Evolutionary conservation across 2,888 invertebrate species (phyloP).

Genomic region (Lutraria lutraria): DNA sequence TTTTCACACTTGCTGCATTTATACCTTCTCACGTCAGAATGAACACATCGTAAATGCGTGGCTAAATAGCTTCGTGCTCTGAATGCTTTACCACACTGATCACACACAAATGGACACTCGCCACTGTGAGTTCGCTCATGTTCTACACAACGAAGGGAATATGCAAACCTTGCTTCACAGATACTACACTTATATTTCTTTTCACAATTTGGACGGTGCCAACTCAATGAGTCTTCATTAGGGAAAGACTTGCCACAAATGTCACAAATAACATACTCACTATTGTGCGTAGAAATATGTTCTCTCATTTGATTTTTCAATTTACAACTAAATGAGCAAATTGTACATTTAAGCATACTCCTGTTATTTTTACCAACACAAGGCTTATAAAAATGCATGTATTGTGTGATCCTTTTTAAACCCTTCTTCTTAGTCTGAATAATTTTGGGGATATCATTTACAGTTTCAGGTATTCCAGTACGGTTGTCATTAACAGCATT

Average conservation of each 20-base stretch:
- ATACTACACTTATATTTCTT: not conserved
- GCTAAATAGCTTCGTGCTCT: not conserved
- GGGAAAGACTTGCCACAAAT: not conserved
- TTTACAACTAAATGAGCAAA: not conserved
- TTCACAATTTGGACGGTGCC: not conserved
- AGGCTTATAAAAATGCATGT: not conserved
- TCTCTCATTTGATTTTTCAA: not conserved
- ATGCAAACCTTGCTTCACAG: not conserved
- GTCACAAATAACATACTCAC: not conserved
- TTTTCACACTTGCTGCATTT: not conserved
- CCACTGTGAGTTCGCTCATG: not conserved
- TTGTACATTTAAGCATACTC: not conserved
- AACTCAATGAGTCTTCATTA: not conserved
- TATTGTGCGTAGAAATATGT: not conserved
- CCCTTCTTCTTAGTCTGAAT: not conserved
- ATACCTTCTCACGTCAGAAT: not conserved
- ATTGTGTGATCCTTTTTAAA: not conserved
- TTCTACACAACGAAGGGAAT: not conserved
- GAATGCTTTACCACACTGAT: slow-evolving; percentile 3
- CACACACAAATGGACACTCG: not conserved
- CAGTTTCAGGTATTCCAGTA: not conserved
- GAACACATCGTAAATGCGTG: not conserved
- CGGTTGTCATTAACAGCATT: not conserved
- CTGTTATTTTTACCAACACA: not conserved
- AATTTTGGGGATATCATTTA: not conserved